These are phyloP conservation scores for Pectinophora gossypiella DNA, from an alignment of 1,140 invertebrate genomes.

Conservation along the genomic window DNA sequence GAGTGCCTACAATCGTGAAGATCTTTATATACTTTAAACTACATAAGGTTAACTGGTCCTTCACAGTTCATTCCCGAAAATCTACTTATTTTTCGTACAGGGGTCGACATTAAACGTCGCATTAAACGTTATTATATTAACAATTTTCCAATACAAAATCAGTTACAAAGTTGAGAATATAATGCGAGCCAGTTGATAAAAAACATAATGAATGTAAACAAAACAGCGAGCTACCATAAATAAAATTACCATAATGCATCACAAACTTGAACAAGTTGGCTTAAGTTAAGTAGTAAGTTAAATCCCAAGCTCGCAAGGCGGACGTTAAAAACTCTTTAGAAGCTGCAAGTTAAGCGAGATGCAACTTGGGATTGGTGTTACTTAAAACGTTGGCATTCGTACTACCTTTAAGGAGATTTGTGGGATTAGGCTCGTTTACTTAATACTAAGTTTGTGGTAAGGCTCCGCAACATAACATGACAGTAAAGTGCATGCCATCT, in stretches of 20 bases:
- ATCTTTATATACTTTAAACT: too few species aligned
- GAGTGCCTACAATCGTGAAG: too few species aligned
- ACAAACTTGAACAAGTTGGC: background rate
- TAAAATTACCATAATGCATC: constrained; percentile 2
- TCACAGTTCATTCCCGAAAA: too few species aligned
- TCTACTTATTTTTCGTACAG: too few species aligned
- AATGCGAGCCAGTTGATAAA: background rate
- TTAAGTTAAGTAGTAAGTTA: background rate
- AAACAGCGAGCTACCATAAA: background rate
- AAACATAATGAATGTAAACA: background rate
- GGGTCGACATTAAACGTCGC: background rate
- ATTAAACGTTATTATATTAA: background rate
- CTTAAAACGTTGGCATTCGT: background rate
- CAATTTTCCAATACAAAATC: background rate
- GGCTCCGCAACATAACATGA: too few species aligned
- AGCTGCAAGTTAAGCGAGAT: background rate
- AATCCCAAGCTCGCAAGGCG: background rate
- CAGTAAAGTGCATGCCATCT: too few species aligned
- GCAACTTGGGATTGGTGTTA: background rate
- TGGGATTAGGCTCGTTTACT: background rate
- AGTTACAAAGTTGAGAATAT: background rate
- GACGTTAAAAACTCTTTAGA: background rate
- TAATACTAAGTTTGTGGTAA: too few species aligned
- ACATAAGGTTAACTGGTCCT: too few species aligned
- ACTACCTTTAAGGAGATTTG: too few species aligned